phyloP scores from a whole-genome alignment of 2,113 vertebrate genomes.

The Xiphias gladius region DNA sequence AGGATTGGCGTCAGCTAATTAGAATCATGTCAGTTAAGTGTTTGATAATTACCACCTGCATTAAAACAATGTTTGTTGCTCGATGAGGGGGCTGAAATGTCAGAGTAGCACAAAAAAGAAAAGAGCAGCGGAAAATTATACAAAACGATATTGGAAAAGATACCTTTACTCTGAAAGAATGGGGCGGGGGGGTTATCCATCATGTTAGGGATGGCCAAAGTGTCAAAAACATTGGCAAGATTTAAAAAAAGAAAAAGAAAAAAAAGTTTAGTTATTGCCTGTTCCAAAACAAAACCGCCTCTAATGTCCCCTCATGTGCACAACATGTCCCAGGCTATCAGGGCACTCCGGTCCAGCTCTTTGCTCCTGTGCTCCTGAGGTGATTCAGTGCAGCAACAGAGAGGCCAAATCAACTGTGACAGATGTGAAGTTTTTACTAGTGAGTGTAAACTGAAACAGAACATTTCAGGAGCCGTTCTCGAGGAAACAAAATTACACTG shows the following conservation, averaged over 20 bases:
- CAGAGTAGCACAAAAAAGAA: conserved; percentile 2
- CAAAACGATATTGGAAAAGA: not conserved
- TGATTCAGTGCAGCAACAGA: conserved; percentile 18
- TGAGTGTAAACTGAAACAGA: conserved; percentile 13
- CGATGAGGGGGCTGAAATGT: conserved; percentile 7
- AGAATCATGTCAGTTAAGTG: conserved; percentile 8
- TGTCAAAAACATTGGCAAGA: not conserved
- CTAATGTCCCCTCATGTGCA: conserved; percentile 2
- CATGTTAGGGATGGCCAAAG: not conserved
- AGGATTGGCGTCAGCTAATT: conserved; percentile 23
- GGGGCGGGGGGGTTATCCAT: too few relatives aligned
- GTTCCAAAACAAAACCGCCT: not conserved
- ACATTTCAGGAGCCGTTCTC: conserved; percentile 10
- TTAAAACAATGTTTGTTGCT: not conserved
- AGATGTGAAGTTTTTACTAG: conserved; percentile 31
- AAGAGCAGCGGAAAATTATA: not conserved
- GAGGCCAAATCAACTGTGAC: conserved; percentile 28
- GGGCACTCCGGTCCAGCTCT: conserved; percentile 2
- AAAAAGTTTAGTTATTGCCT: not conserved
- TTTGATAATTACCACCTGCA: conserved; percentile 26
- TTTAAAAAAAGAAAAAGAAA: too few relatives aligned
- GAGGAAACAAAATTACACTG: not conserved
- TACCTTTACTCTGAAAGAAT: not conserved
- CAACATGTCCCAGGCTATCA: conserved; percentile 13
- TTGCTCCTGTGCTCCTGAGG: conserved; percentile 29